phyloP scores from a whole-genome alignment of 2,113 vertebrate genomes.

The Puntigrus tetrazona region DNA sequence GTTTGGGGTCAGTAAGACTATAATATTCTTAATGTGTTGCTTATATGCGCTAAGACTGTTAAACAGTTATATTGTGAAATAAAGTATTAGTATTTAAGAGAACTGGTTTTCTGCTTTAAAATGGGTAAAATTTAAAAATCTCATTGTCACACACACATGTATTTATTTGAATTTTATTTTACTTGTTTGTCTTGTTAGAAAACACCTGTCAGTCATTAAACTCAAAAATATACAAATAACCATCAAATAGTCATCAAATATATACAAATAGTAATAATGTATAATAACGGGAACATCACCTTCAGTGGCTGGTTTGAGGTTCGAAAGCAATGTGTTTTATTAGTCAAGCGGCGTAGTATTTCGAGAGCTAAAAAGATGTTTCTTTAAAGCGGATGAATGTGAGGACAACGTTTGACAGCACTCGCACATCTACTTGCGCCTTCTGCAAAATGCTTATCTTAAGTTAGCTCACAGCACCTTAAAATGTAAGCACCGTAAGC shows the following conservation, averaged over 20 bases:
- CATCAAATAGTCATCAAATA: too few relatives aligned
- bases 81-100: too few relatives aligned
- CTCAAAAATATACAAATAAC: too few relatives aligned
- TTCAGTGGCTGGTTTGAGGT: background rate
- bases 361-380: background rate
- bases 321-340: background rate
- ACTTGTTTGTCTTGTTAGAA: too few relatives aligned
- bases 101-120: background rate
- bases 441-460: background rate
- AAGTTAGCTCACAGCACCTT: background rate
- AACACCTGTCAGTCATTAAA: too few relatives aligned
- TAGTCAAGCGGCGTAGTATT: background rate
- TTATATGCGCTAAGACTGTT: background rate
- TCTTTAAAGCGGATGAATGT: background rate
- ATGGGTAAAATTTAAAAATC: too few relatives aligned
- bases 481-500: too few relatives aligned
- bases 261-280: too few relatives aligned
- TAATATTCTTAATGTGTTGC: background rate
- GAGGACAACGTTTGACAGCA: background rate
- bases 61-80: background rate
- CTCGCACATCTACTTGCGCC: background rate
- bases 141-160: too few relatives aligned
- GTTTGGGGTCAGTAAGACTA: background rate
- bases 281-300: background rate
- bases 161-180: too few relatives aligned